phyloP scores from a whole-genome alignment of 2,113 vertebrate species.

The Pollachius pollachius region DNA sequence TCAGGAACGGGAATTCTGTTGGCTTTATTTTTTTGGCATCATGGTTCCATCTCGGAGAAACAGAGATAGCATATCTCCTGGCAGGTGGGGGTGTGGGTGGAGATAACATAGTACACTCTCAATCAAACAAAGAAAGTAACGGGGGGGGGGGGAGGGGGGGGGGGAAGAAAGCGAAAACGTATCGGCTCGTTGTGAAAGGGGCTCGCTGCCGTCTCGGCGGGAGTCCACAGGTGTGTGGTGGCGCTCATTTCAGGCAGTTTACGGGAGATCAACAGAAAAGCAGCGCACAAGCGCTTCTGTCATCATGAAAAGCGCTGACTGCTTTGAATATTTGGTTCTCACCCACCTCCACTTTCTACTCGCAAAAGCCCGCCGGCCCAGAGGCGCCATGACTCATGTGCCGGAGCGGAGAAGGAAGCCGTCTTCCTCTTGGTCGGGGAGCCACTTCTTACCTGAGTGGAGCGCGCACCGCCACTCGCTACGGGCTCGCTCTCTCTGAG shows the following conservation, averaged over 20 bases:
- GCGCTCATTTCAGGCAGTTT: slow-evolving; percentile 31
- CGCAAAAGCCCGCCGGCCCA: background rate
- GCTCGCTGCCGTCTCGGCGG: background rate
- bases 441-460: slow-evolving; percentile 28
- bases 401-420: too few species aligned
- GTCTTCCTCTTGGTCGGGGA: background rate
- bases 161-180: too few species aligned
- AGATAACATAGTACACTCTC: too few species aligned
- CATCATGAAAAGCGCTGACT: slow-evolving; percentile 62
- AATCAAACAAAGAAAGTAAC: too few species aligned
- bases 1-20: too few species aligned
- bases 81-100: too few species aligned
- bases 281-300: slow-evolving; percentile 46
- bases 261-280: slow-evolving; percentile 44
- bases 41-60: too few species aligned
- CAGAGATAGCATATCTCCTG: too few species aligned
- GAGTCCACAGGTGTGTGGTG: slow-evolving; percentile 14
- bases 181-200: too few species aligned
- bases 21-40: too few species aligned
- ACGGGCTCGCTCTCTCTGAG: too few species aligned
- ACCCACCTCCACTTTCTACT: slow-evolving; percentile 29
- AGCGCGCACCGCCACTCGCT: background rate
- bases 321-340: slow-evolving; percentile 26
- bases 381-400: slow-evolving; percentile 23
- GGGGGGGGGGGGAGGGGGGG: too few species aligned